Evolutionary conservation across 2,113 vertebrate genomes (phyloP), one percentile per base, ranked within the genome.

Genomic region (Dolichallabes microphthalmus): DNA sequence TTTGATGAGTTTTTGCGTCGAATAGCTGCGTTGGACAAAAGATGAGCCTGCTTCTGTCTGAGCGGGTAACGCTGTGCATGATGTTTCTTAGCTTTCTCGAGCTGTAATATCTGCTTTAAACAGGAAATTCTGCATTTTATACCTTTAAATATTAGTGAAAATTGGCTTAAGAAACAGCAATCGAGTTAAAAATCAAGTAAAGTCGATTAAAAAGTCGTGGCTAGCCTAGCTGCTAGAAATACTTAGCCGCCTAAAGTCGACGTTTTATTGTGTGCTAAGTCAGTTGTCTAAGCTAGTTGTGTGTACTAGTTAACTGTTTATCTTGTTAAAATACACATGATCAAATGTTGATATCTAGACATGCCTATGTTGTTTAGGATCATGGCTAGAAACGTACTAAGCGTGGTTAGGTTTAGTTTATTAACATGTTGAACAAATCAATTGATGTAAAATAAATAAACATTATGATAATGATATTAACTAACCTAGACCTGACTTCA

Each of bases 1-100:
- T 32, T 86, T 77, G 27, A 85, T 88, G 82, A 58, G 22, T 30
- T 82, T 89, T 83, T 53, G 58, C 17, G 35, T 66, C 50, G 74
- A 80, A 53, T 80, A 75, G 55, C 58, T 82, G 3, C 82, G 57
- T 79, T 86, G 91, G 85, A 87, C 88, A 80, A 88, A 91, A 91
- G 87, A 95, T 95, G 94, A 94, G 92, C 90, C 88, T 92, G 27
- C 87, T 91, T 63, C 52, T 91, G 27, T 80, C 91, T 80, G 92
- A 93, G 76, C 93, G 93, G 93, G 93, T 95, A 87, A 92, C 19
- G 6, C 10, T 22, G 2, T 57, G 55, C 55, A 4, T 35, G 27
- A 22, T 58, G 55, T 58, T 58, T 45, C 0, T 1, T 39, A 79
- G 45, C 11, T 25, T 30, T 22, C 20, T 32, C 17, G 20, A 57